A percentile compares a stretch with the other conserved stretches of the same genome.
Evolutionary conservation across 1,140 invertebrate species (phyloP).

Genomic region (Bicyclus anynana): DNA sequence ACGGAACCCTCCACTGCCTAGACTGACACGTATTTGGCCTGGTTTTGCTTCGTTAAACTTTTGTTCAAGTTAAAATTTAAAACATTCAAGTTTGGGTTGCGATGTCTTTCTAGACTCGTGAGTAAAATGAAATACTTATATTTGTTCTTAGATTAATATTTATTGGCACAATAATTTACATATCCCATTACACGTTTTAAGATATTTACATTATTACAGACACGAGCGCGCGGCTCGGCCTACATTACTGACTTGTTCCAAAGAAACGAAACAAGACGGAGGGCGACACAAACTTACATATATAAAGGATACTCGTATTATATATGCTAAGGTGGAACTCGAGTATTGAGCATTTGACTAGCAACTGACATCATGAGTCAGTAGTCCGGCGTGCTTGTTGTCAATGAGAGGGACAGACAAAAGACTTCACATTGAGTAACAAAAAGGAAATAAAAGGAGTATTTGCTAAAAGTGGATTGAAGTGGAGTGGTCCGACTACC

Average conservation of each 20-base stretch:
- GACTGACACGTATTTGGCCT: too few relatives aligned
- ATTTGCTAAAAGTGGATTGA: background rate
- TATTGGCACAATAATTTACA: slow-evolving; percentile 1
- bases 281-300: too few relatives aligned
- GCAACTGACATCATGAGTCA: background rate
- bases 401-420: background rate
- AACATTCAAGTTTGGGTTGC: too few relatives aligned
- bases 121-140: background rate
- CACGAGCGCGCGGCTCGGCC: background rate
- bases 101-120: too few relatives aligned
- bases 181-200: background rate
- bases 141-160: slow-evolving; percentile 1
- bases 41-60: too few relatives aligned
- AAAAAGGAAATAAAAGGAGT: background rate
- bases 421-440: background rate
- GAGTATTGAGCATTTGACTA: background rate
- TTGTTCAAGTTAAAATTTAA: too few relatives aligned
- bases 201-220: slow-evolving; percentile 4
- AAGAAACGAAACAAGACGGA: too few relatives aligned
- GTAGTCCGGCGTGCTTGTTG: background rate
- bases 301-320: too few relatives aligned
- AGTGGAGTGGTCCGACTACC: background rate
- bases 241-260: too few relatives aligned
- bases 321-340: too few relatives aligned
- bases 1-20: too few relatives aligned